Percentiles rank a stretch among this genome's conserved stretches.
These are phyloP conservation scores for Protobothrops mucrosquamatus DNA, from an alignment of 2,113 vertebrate genomes.

Conservation along the genomic window DNA sequence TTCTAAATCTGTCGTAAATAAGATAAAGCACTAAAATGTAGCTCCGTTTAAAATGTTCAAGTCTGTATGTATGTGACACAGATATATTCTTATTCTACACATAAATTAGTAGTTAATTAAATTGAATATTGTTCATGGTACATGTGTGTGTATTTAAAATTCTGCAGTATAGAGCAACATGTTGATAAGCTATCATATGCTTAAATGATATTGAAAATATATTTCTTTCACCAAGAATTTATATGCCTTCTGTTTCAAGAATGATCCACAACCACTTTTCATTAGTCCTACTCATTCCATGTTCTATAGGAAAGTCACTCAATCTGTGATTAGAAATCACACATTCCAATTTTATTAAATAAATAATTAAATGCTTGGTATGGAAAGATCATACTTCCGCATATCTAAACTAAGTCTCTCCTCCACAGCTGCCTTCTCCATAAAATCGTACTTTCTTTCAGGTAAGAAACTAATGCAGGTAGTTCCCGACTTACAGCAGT, in stretches of 20 bases:
- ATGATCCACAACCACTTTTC: not conserved
- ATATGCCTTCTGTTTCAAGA: not conserved
- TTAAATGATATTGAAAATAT: not conserved
- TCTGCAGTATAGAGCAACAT: not conserved
- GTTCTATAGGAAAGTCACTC: not conserved
- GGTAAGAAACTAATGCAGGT: not conserved
- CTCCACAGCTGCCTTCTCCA: not conserved
- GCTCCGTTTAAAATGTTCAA: not conserved
- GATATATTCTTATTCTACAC: not conserved
- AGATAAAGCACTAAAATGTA: not conserved
- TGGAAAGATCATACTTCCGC: not conserved
- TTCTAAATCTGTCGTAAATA: not conserved
- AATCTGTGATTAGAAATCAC: not conserved
- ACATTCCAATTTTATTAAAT: not conserved
- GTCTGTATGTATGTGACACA: not conserved
- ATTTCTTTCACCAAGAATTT: not conserved
- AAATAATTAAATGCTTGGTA: not conserved
- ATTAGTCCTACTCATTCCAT: not conserved
- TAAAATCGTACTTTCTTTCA: not conserved
- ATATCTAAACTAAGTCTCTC: not conserved
- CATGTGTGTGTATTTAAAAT: not conserved
- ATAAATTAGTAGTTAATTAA: not conserved
- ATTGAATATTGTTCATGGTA: not conserved
- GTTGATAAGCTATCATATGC: not conserved
- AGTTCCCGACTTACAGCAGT: not conserved